Conservation (phyloP, 1,140 invertebrate genomes). For the Rhagoletis pomonella region DNA sequence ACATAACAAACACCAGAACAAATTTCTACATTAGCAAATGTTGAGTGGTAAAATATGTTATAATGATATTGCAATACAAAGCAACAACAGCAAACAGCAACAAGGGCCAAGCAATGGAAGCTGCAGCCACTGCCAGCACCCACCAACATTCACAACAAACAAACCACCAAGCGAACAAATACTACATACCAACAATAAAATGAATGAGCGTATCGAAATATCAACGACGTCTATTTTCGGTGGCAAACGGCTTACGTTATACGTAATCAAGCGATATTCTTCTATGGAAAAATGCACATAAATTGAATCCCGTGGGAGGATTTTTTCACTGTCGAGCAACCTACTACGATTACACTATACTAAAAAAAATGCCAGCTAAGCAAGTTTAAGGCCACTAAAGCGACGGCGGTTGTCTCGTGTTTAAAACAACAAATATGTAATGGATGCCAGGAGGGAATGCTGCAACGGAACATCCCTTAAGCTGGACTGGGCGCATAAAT, state of each 20-base stretch:
- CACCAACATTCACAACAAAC: slow-evolving; percentile 48
- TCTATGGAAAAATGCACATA: slow-evolving; percentile 51
- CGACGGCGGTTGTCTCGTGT: slow-evolving; percentile 45
- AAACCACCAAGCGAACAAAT: slow-evolving; percentile 45
- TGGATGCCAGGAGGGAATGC: not conserved
- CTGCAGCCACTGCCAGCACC: not conserved
- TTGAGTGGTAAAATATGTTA: slow-evolving; percentile 48
- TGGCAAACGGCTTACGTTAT: slow-evolving; percentile 6
- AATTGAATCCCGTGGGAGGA: slow-evolving; percentile 57
- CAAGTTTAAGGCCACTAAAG: slow-evolving; percentile 16
- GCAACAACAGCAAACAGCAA: not conserved
- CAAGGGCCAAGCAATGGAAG: not conserved
- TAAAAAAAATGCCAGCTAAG: not conserved
- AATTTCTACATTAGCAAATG: slow-evolving; percentile 48
- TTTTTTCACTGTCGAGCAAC: not conserved
- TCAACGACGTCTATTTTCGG: slow-evolving; percentile 14
- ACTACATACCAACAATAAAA: too few species aligned
- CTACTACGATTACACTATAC: not conserved
- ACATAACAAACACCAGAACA: slow-evolving; percentile 43
- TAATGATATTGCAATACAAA: slow-evolving; percentile 48
- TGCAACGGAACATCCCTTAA: slow-evolving; percentile 44
- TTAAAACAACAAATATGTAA: slow-evolving; percentile 38
- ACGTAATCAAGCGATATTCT: slow-evolving; percentile 57
- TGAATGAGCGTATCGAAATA: slow-evolving; percentile 13
- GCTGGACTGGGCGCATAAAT: not conserved